These are phyloP conservation scores for Tokudaia muenninki DNA, from an alignment of 2,797 vertebrate genomes.

Conservation along the genomic window DNA sequence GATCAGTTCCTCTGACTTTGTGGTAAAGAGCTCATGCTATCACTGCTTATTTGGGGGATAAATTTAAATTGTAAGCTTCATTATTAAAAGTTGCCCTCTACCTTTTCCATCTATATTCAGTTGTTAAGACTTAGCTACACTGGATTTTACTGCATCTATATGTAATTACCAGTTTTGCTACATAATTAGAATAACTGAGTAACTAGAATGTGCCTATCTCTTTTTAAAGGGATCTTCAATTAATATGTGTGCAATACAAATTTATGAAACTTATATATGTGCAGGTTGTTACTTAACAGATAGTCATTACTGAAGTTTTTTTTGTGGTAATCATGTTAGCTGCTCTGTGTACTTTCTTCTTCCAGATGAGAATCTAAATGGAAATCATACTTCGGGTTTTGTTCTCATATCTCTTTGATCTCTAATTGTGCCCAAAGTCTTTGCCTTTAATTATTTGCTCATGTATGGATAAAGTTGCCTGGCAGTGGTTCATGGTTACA, in stretches of 20 bases:
- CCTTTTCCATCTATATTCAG: background rate
- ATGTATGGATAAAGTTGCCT: background rate
- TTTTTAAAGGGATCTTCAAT: background rate
- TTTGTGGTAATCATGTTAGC: background rate
- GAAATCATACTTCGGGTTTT: background rate
- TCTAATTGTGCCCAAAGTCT: background rate
- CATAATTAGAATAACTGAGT: background rate
- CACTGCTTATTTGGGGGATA: constrained; percentile 29
- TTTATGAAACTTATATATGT: background rate
- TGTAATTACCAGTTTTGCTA: background rate
- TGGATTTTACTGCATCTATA: background rate
- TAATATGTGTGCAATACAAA: background rate
- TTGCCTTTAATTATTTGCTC: constrained; percentile 24
- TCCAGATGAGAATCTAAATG: background rate
- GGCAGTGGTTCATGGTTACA: background rate
- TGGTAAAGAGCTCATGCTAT: background rate
- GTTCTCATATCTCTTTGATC: background rate
- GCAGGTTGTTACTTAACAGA: background rate
- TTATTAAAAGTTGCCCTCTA: background rate
- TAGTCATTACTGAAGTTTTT: background rate
- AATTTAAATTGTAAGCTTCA: background rate
- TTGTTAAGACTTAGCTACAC: background rate
- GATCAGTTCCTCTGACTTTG: background rate
- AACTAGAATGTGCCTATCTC: background rate
- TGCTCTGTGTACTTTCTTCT: background rate